Conservation (phyloP, 1,140 invertebrate genomes). For the Homalodisca vitripennis region DNA sequence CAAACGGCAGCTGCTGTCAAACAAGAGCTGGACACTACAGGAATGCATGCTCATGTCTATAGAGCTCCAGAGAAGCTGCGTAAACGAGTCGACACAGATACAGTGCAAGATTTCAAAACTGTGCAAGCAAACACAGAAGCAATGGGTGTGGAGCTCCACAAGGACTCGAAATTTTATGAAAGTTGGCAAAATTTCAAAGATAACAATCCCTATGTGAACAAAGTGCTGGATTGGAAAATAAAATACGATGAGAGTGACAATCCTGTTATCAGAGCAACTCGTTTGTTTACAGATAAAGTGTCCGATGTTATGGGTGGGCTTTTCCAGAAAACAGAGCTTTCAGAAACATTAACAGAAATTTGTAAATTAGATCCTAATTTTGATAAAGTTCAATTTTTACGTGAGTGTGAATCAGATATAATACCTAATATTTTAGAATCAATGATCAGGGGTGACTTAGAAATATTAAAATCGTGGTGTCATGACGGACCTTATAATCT, state of each 20-base stretch:
- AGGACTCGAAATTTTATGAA: conserved; percentile 94
- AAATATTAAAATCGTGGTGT: conserved; percentile 97
- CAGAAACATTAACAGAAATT: conserved; percentile 97
- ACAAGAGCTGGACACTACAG: conserved; percentile 75
- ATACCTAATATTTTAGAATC: conserved; percentile 99
- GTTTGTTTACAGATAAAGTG: conserved; percentile 90
- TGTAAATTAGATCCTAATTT: conserved; percentile 96
- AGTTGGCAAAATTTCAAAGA: conserved; percentile 99
- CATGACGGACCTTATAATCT: conserved; percentile 95
- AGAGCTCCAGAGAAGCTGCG: conserved; percentile 65
- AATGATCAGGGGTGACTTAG: conserved; percentile 84
- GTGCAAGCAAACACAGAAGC: conserved; percentile 78
- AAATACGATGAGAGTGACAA: conserved; percentile 99
- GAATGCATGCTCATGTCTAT: conserved; percentile 66
- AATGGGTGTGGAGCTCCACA: conserved; percentile 91
- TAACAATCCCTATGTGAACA: conserved; percentile 94
- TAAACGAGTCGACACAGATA: conserved; percentile 62
- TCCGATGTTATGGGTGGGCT: conserved; percentile 84
- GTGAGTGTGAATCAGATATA: conserved; percentile 93
- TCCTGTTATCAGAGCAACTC: conserved; percentile 84
- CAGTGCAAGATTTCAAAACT: conserved; percentile 55
- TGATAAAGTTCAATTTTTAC: conserved; percentile 83
- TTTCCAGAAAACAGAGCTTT: conserved; percentile 95
- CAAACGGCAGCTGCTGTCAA: conserved; percentile 88
- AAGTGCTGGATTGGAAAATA: conserved; percentile 97